Percentiles rank a stretch among this genome's conserved stretches.
Evolutionary conservation across 2,113 vertebrate species (phyloP).

Genomic region (Cariama cristata): DNA sequence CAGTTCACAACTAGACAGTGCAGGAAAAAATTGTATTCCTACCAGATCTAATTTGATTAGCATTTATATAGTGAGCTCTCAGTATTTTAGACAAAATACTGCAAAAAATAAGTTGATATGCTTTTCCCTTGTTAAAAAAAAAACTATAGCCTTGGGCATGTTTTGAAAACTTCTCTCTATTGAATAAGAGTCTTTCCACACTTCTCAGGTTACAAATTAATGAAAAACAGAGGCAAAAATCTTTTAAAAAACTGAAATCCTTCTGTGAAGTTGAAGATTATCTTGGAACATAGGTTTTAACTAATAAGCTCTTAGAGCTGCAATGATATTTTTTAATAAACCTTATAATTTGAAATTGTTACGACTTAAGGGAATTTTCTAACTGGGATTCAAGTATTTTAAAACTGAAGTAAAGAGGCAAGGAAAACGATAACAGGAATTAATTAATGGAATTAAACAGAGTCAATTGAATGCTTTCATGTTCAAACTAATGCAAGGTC

Average conservation of each 20-base stretch:
- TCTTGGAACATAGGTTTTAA: not conserved
- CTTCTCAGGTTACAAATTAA: not conserved
- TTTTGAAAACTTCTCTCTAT: not conserved
- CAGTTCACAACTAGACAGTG: not conserved
- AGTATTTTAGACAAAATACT: not conserved
- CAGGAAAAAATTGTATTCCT: not conserved
- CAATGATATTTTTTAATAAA: slow-evolving; percentile 14
- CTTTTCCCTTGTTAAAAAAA: not conserved
- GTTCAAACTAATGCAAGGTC: not conserved
- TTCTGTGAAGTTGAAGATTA: not conserved
- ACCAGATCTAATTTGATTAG: not conserved
- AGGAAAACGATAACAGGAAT: not conserved
- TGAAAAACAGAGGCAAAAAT: not conserved
- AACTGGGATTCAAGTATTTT: not conserved
- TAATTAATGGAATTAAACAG: slow-evolving; percentile 25
- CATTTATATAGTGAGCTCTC: not conserved
- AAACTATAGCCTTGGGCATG: not conserved
- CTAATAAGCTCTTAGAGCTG: not conserved
- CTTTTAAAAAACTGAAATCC: not conserved
- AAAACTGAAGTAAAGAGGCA: not conserved
- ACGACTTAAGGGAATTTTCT: not conserved
- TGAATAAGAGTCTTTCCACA: not conserved
- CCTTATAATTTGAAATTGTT: not conserved
- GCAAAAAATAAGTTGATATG: not conserved
- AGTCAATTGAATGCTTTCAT: not conserved